These are phyloP conservation scores for Danaus chrysippus DNA, from an alignment of 2,888 invertebrate species.

Conservation along the genomic window DNA sequence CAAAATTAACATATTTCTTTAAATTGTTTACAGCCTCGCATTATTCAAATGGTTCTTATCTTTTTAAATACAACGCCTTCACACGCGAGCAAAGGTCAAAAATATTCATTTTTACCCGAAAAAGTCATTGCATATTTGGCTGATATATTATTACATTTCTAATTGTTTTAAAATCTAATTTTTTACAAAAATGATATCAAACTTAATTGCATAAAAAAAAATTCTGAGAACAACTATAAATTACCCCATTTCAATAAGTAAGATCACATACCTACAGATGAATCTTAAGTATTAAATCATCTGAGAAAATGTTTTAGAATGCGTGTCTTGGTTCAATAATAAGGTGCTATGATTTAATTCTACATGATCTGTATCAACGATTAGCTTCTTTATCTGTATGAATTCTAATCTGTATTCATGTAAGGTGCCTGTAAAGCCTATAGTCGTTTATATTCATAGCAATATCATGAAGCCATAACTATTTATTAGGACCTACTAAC, in stretches of 20 bases:
- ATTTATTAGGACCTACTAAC: too few relatives aligned
- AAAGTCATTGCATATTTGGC: background rate
- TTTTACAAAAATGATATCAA: too few relatives aligned
- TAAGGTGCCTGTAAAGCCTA: too few relatives aligned
- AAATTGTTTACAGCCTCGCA: background rate
- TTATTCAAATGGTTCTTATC: background rate
- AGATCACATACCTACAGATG: too few relatives aligned
- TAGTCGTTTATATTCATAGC: too few relatives aligned
- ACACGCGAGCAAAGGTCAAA: constrained; percentile 13
- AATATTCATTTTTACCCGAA: background rate
- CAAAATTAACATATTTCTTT: constrained; percentile 15
- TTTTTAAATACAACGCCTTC: constrained; percentile 6
- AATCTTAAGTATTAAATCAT: too few relatives aligned
- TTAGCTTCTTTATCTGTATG: background rate
- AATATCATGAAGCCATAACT: too few relatives aligned
- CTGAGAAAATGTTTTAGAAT: background rate
- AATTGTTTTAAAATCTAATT: too few relatives aligned
- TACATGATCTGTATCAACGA: constrained; percentile 3
- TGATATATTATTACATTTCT: background rate
- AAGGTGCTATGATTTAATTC: background rate
- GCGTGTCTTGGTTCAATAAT: background rate
- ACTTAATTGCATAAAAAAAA: too few relatives aligned
- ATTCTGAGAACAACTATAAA: too few relatives aligned
- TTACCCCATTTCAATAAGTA: too few relatives aligned
- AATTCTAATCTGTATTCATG: too few relatives aligned